Evolutionary conservation across 2,888 invertebrate species (phyloP), one percentile per base, ranked within the genome.

Genomic region (Hydrotaea cyrtoneurina): DNA sequence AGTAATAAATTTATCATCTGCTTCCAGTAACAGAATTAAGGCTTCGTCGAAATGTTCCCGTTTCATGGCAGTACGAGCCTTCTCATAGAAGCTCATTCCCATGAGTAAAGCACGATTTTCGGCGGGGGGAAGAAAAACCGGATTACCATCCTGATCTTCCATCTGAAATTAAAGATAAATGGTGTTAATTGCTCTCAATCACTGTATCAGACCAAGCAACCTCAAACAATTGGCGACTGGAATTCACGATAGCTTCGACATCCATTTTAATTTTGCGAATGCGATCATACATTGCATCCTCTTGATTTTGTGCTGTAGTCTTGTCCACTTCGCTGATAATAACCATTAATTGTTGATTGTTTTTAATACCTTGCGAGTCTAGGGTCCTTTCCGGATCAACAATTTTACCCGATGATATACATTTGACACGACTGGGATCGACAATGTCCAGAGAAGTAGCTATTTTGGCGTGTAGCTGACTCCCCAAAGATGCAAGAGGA

Each of bases 31-130:
- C 86, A 96, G 93, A 7, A 97, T 93, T 8, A 97, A 91, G 0
- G 97, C 96, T 21, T 95, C 94, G 0, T 95, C 93, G 88, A 95
- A 95, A 88, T 96, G 94, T 82, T 94, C 94, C 11, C 93, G 92
- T 88, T 94, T 94, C 86, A 96, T 92, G 0, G 95, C 95, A 0
- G 94, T 93, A 17, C 95, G 93, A 0, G 97, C 97, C 82, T 96
- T 96, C 91, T 96, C 96, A 91, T 97, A 96, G 64, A 96, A 93
- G 3, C 97, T 95, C 93, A 97, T 94, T 0, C 96, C 97, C 75
- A 96, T 94, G 83, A 96, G 93, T 0, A 97, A 91, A 0, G 96
- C 94, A 87, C 94, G 94, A 76, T 94, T 94, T 90, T 97, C 97
- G 0, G 93, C 93, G 0, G 93, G 92, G 0, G 97, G 97, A 31